phyloP scores from a whole-genome alignment of 64 coral and sea anemone genomes.

The Acropora tenuis region DNA sequence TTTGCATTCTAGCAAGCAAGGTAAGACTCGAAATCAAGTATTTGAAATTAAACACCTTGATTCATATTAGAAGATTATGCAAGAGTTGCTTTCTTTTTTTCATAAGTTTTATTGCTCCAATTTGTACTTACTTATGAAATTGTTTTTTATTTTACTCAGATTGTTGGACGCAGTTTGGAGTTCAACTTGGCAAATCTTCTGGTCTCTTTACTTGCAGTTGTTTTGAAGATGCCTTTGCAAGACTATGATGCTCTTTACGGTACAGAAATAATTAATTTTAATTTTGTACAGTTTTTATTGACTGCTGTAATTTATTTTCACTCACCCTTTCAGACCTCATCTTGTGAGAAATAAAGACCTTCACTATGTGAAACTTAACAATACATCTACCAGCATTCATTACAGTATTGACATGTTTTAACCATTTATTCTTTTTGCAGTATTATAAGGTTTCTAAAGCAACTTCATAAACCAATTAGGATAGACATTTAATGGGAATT shows the following conservation, averaged over 20 bases:
- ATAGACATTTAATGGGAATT: no score
- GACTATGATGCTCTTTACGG: slow-evolving; percentile 59
- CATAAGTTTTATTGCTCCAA: neutral
- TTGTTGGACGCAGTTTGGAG: slow-evolving; percentile 80
- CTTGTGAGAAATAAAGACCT: no score
- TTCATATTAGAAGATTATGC: no score
- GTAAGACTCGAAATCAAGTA: slow-evolving; percentile 39
- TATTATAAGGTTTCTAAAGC: no score
- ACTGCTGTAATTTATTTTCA: neutral
- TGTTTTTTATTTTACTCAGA: slow-evolving; percentile 5
- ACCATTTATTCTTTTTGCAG: no score
- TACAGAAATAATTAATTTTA: neutral
- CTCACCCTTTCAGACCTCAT: no score
- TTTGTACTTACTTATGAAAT: no score
- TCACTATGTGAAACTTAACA: no score
- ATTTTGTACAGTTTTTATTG: neutral
- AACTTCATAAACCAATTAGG: no score
- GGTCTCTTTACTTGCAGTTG: slow-evolving; percentile 73
- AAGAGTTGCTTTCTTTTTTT: no score
- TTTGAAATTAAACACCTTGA: neutral
- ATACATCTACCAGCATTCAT: no score
- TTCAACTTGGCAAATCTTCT: slow-evolving; percentile 66
- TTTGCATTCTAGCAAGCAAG: slow-evolving; percentile 84
- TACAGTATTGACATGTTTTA: no score
- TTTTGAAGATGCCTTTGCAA: slow-evolving; percentile 55